phyloP scores from a whole-genome alignment of 2,797 vertebrate species.

The Poecile montanus region DNA sequence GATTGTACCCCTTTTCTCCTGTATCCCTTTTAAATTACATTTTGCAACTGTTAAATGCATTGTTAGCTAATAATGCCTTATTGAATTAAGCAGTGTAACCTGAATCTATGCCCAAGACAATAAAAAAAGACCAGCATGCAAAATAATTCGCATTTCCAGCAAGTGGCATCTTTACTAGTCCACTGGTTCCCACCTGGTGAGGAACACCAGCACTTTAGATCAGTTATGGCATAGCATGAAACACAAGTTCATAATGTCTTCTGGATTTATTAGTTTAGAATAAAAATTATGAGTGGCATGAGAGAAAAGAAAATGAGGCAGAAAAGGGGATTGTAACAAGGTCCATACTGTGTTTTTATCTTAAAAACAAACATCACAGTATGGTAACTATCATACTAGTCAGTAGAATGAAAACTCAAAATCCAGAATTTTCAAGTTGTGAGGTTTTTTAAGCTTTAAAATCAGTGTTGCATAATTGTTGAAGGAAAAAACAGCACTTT shows the following conservation, averaged over 20 bases:
- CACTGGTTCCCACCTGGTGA: background rate
- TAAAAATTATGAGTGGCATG: background rate
- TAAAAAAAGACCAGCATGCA: background rate
- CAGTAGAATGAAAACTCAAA: background rate
- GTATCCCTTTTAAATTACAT: background rate
- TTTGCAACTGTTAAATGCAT: background rate
- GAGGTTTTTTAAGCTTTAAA: background rate
- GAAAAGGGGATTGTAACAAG: background rate
- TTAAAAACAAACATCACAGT: background rate
- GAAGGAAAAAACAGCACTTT: background rate
- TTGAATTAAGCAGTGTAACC: background rate
- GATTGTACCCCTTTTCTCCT: background rate
- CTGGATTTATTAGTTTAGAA: background rate
- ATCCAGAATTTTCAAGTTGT: background rate
- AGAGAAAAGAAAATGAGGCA: background rate
- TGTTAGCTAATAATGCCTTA: background rate
- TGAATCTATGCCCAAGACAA: background rate
- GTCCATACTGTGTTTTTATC: background rate
- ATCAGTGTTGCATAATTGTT: background rate
- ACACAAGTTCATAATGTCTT: constrained; percentile 13
- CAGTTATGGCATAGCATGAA: background rate
- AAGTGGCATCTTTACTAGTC: background rate
- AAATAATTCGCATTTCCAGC: background rate
- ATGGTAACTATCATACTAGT: background rate
- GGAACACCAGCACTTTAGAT: constrained; percentile 8